Base-by-base conservation (phyloP, 2,888 invertebrate genomes). In the Cecidostiba fungosa region DNA sequence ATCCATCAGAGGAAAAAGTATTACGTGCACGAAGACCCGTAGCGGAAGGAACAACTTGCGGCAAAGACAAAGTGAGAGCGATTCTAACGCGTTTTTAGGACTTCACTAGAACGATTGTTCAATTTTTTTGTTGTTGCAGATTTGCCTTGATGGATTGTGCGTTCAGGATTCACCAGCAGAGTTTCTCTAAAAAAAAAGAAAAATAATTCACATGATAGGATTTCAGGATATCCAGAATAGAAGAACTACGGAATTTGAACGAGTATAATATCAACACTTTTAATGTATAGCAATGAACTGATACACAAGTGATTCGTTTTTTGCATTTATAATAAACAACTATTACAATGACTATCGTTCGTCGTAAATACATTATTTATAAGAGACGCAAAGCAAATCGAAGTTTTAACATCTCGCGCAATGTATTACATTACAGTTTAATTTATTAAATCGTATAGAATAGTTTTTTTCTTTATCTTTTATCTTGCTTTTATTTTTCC, bases 181-280 rank as follows among this genome's bases (percentile, higher is more conserved):
- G 0, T 43, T 43, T 54, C 19, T 6, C 19, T n/a, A n/a, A 16
- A 32, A 0, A 12, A 69, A 69, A 29, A 66, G n/a, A 26, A 62
- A 62, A n/a, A 62, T n/a, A 0, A 62, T 23, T 16, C n/a, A n/a
- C n/a, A n/a, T n/a, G n/a, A n/a, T 3, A 19, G 69, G 32, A 36
- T 70, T 70, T 10, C 36, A 19, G 69, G 19, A 70, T 29, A 19
- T 70, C 1, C 16, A 70, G 8, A 70, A 39, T 16, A 36, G 19
- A 59, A 59, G 54, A 59, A 6, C 54, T 3, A 10, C n/a, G 1
- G 16, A 69, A 32, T 39, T 91, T 91, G 89, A 92, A 92, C 92
- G 90, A 91, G 89, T 91, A 91, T 91, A 92, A 92, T 92, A 89
- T 91, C 91, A 92, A 92, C 92, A 92, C 91, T 92, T n/a, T 92